Percentiles rank a stretch among this genome's conserved stretches.
phyloP scores from a whole-genome alignment of 2,888 invertebrate species.

The Hybos culiciformis region DNA sequence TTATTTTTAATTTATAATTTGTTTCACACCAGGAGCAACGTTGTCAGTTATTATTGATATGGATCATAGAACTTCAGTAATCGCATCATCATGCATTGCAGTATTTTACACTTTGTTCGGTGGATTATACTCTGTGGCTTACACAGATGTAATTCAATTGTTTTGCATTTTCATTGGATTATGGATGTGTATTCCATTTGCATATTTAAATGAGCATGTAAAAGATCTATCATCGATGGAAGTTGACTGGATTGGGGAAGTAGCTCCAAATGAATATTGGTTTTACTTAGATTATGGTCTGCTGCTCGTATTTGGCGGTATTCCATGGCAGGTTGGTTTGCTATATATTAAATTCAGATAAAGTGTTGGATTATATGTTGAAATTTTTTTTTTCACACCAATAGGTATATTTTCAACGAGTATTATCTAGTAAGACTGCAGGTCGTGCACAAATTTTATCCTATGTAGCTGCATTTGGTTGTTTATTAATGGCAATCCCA shows the following conservation, averaged over 20 bases:
- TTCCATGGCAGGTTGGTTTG: slow-evolving; percentile 78
- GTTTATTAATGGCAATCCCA: slow-evolving; percentile 93
- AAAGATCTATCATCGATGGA: slow-evolving; percentile 67
- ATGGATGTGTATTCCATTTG: slow-evolving; percentile 97
- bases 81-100: slow-evolving; percentile 90
- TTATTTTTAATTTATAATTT: neutral
- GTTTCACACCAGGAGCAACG: slow-evolving; percentile 86
- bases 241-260: slow-evolving; percentile 78
- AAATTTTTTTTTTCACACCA: slow-evolving; percentile 3
- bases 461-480: slow-evolving; percentile 91
- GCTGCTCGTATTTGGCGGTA: slow-evolving; percentile 85
- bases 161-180: slow-evolving; percentile 96
- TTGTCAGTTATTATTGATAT: slow-evolving; percentile 93
- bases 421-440: slow-evolving; percentile 90
- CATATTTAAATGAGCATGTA: slow-evolving; percentile 78
- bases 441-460: slow-evolving; percentile 85
- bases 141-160: slow-evolving; percentile 95
- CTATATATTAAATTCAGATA: neutral
- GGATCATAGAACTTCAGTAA: slow-evolving; percentile 83
- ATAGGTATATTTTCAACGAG: slow-evolving; percentile 94
- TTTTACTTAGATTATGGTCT: slow-evolving; percentile 80
- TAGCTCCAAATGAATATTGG: slow-evolving; percentile 59
- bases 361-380: neutral
- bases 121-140: slow-evolving; percentile 95
- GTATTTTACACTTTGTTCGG: slow-evolving; percentile 96